Percentiles rank a stretch among this genome's conserved stretches.
These are phyloP conservation scores for Chouioia cunea DNA, from an alignment of 2,888 invertebrate genomes.

Conservation along the genomic window DNA sequence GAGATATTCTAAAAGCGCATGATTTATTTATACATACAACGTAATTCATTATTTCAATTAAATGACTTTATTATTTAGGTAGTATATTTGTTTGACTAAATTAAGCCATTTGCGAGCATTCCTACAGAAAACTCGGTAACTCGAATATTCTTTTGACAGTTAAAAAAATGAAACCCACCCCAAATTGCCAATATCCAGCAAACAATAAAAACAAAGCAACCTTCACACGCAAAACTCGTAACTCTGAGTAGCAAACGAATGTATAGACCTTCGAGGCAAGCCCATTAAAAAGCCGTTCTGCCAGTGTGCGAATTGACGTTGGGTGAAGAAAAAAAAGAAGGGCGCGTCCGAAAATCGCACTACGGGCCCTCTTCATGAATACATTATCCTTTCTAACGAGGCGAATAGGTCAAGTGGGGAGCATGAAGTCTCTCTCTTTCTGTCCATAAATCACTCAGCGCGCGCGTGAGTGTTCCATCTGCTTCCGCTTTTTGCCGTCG, in stretches of 20 bases:
- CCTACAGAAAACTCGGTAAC: too few relatives aligned
- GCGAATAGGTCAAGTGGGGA: conserved; percentile 65
- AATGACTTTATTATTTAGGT: too few relatives aligned
- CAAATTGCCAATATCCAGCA: too few relatives aligned
- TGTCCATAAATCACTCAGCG: conserved; percentile 62
- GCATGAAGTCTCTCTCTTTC: conserved; percentile 39
- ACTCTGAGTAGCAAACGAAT: neutral
- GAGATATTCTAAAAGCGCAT: too few relatives aligned
- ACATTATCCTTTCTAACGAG: conserved; percentile 65
- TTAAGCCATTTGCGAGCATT: too few relatives aligned
- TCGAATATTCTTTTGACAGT: too few relatives aligned
- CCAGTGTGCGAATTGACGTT: conserved; percentile 39
- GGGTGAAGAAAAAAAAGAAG: conserved; percentile 7
- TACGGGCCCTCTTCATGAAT: conserved; percentile 59
- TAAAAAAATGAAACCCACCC: too few relatives aligned
- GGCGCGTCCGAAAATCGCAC: conserved; percentile 13
- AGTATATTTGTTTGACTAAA: too few relatives aligned
- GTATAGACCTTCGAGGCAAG: conserved; percentile 19
- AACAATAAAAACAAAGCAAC: too few relatives aligned
- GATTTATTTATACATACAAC: too few relatives aligned
- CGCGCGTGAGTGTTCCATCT: conserved; percentile 52
- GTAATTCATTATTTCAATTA: too few relatives aligned
- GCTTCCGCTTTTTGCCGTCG: conserved; percentile 59
- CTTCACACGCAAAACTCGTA: too few relatives aligned
- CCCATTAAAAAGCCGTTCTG: conserved; percentile 41